Percentiles rank a stretch among this genome's conserved stretches.
Evolutionary conservation across 2,113 vertebrate species (phyloP).

Genomic region (Macrotis lagotis): DNA sequence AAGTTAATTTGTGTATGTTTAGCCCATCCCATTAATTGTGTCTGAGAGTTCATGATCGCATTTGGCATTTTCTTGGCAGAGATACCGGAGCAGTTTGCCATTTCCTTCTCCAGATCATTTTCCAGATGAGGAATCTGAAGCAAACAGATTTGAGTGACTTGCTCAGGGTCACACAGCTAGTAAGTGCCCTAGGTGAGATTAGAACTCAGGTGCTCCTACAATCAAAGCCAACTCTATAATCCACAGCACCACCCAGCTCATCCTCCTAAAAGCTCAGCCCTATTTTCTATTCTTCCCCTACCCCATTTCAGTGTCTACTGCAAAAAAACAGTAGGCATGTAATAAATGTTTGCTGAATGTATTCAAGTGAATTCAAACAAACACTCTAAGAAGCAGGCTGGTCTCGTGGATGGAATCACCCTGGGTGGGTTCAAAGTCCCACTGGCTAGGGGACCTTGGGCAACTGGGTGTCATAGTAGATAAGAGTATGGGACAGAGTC

Average conservation of each 20-base stretch:
- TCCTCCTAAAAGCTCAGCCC: too few relatives aligned
- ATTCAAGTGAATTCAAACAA: too few relatives aligned
- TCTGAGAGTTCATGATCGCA: not conserved
- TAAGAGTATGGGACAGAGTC: not conserved
- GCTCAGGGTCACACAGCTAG: not conserved
- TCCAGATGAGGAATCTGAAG: not conserved
- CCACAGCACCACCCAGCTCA: too few relatives aligned
- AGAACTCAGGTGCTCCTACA: too few relatives aligned
- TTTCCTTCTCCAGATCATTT: not conserved
- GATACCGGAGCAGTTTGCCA: not conserved
- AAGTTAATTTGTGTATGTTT: not conserved
- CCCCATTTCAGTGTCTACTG: too few relatives aligned
- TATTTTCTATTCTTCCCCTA: too few relatives aligned
- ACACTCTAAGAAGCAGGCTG: too few relatives aligned
- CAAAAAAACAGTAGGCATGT: too few relatives aligned
- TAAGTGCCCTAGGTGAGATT: not conserved
- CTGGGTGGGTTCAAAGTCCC: not conserved
- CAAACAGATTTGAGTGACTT: not conserved
- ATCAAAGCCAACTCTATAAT: too few relatives aligned
- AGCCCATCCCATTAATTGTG: not conserved
- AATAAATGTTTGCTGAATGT: too few relatives aligned
- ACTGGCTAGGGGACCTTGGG: not conserved
- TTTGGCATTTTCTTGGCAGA: not conserved
- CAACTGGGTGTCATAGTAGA: too few relatives aligned
- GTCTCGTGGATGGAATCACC: too few relatives aligned